Evolutionary conservation across 1,140 invertebrate genomes (phyloP), one percentile per base, ranked within the genome.

Genomic region (Drosophila parvula): DNA sequence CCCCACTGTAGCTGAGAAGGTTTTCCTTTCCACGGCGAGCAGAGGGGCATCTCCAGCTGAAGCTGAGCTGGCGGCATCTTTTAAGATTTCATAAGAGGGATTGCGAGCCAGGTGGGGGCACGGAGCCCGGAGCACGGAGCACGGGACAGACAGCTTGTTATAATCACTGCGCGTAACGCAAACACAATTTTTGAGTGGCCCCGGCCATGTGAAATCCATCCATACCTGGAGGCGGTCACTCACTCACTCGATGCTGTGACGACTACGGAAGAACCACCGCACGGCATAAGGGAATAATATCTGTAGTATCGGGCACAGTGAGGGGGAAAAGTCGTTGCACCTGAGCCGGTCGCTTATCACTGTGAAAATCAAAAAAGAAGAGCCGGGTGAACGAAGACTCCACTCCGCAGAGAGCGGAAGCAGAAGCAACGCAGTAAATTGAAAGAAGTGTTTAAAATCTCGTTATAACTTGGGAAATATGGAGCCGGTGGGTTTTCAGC

Each of bases 121-220:
- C 18, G 12, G 12, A 30, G 53, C n/a, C n/a, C n/a, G n/a, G n/a
- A n/a, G 3, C 16, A 14, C 50, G 11, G 18, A n/a, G 50, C 50
- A 53, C 32, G 50, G 34, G 18, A 22, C 28, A 41, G 55, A n/a
- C 32, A 71, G 69, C 82, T 86, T 64, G 82, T 85, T 85, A 88
- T 85, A 85, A 85, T 85, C 82, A 88, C 82, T 59, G 79, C 82
- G 82, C 83, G 83, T 86, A 86, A 88, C 82, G 83, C 69, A 86
- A 86, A 86, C 83, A 86, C 82, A 86, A 82, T 82, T 88, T 88
- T 86, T 86, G 82, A 86, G 82, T 88, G 81, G 81, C 63, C 63
- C 65, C 70, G 73, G 59, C 78, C 81, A 81, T 85, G 81, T 84
- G 81, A 85, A 85, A 85, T 70, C 70, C 81, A 73, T 73, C 51